A percentile compares a stretch with the other conserved stretches of the same genome.
phyloP scores from a whole-genome alignment of 2,888 invertebrate species.

The Imbricaverruca yamaguchii region DNA sequence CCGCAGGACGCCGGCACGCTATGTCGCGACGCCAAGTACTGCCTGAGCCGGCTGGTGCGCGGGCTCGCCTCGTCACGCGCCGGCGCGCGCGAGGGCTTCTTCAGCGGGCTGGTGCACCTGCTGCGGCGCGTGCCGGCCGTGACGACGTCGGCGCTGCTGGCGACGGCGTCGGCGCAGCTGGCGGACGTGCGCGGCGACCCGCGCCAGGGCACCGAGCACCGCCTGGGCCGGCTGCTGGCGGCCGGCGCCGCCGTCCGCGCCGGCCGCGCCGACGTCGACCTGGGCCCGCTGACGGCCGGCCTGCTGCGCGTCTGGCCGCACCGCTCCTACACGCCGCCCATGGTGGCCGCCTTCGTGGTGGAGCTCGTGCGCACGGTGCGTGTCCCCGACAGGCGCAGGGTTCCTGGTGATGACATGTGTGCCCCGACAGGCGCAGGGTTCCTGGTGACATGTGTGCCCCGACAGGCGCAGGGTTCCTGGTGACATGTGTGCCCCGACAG shows the following conservation, averaged over 20 bases:
- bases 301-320: not conserved
- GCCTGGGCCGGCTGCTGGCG: not conserved
- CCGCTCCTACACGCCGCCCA: constrained; percentile 9
- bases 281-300: not conserved
- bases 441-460: too few species aligned
- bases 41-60: constrained; percentile 58
- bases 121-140: constrained; percentile 49
- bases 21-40: constrained; percentile 55
- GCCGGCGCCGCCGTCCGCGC: constrained; percentile 7
- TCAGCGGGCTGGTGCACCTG: constrained; percentile 56
- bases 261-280: not conserved
- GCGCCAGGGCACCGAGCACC: not conserved
- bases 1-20: constrained; percentile 46
- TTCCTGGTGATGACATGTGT: too few species aligned
- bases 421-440: too few species aligned
- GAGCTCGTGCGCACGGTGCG: not conserved
- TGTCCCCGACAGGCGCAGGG: not conserved
- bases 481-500: too few species aligned
- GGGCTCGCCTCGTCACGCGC: constrained; percentile 62
- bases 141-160: constrained; percentile 38
- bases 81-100: constrained; percentile 59
- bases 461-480: too few species aligned
- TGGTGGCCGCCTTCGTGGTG: not conserved
- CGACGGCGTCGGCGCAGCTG: constrained; percentile 32
- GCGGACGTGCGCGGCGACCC: not conserved